Evolutionary conservation across 2,888 invertebrate species (phyloP).

Genomic region (Drosophila formosana): DNA sequence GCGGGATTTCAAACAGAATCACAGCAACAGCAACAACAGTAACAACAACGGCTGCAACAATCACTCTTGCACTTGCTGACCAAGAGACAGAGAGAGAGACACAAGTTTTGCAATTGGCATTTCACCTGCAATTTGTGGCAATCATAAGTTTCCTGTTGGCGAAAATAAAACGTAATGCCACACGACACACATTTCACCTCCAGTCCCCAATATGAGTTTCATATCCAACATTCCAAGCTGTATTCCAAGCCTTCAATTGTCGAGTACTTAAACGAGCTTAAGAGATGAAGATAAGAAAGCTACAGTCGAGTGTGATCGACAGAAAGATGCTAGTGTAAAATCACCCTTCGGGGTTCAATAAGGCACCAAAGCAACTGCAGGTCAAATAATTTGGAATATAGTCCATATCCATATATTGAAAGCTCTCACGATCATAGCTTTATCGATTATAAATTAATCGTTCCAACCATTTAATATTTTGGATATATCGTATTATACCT

Average conservation of each 20-base stretch:
- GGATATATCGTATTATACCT: no score
- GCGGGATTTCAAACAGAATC: slow-evolving; percentile 54
- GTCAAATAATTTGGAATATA: no score
- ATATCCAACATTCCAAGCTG: slow-evolving; percentile 18
- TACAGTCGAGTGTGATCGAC: neutral
- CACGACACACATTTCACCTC: slow-evolving; percentile 51
- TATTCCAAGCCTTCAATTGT: slow-evolving; percentile 33
- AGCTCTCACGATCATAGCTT: no score
- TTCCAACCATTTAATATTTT: no score
- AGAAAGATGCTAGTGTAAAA: neutral
- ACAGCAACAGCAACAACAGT: slow-evolving; percentile 37
- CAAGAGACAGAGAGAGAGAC: slow-evolving; percentile 14
- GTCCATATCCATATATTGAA: no score
- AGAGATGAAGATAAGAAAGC: slow-evolving; percentile 22
- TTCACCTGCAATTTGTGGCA: slow-evolving; percentile 71
- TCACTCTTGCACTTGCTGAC: slow-evolving; percentile 54
- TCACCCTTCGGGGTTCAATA: no score
- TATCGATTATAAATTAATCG: no score
- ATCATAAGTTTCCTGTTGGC: slow-evolving; percentile 76
- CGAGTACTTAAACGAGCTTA: slow-evolving; percentile 41
- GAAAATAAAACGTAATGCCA: slow-evolving; percentile 65
- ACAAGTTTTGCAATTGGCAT: slow-evolving; percentile 74
- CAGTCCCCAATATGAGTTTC: slow-evolving; percentile 14
- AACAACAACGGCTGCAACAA: slow-evolving; percentile 1
- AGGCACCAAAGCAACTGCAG: no score